phyloP scores from a whole-genome alignment of 2,113 vertebrate species.

The Mastomys coucha region DNA sequence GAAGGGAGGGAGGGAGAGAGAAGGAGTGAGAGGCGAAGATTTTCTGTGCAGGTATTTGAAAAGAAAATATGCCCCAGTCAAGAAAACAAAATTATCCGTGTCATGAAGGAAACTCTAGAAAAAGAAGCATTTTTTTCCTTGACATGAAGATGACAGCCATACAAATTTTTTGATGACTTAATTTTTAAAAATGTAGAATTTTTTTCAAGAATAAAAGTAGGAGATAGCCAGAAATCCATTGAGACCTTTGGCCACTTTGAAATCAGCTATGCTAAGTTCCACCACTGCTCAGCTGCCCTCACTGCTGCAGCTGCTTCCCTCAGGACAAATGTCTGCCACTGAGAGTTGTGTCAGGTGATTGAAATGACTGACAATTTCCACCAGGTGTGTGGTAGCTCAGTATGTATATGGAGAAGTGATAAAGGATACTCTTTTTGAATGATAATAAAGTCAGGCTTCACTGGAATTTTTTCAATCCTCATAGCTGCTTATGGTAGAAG shows the following conservation, averaged over 20 bases:
- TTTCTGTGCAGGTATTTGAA: background rate
- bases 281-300: background rate
- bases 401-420: background rate
- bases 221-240: background rate
- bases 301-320: background rate
- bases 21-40: background rate
- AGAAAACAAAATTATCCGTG: background rate
- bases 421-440: background rate
- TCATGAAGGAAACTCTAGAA: background rate
- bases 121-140: background rate
- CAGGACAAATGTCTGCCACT: background rate
- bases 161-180: conserved; percentile 16
- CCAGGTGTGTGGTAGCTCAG: background rate
- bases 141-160: background rate
- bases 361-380: background rate
- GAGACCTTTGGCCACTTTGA: background rate
- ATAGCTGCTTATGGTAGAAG: background rate
- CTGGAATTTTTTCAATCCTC: background rate
- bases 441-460: background rate
- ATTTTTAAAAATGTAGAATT: background rate
- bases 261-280: background rate
- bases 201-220: conserved; percentile 5
- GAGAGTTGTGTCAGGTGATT: background rate
- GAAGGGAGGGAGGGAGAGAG: fast-evolving
- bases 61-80: background rate